These are phyloP conservation scores for Theonella swinhoei DNA, from an alignment of 37 sponge, comb jelly and placozoan genomes.

Conservation along the genomic window DNA sequence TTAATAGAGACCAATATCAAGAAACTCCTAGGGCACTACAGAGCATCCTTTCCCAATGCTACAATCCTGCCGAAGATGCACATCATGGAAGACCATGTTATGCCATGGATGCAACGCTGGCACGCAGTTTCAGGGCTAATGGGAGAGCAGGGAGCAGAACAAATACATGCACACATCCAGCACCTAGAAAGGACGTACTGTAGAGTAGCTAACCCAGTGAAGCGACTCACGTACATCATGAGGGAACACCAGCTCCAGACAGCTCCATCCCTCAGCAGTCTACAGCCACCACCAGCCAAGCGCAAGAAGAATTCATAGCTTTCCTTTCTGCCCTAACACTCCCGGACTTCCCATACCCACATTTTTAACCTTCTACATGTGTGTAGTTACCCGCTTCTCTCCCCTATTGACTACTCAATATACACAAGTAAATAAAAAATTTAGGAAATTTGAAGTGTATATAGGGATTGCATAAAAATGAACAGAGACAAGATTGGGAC, in stretches of 20 bases:
- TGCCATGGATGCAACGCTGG: conserved; percentile 19
- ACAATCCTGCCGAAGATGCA: conserved; percentile 48
- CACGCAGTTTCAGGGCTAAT: conserved; percentile 22
- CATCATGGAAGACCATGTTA: conserved; percentile 45
- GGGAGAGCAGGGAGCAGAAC: conserved; percentile 62
- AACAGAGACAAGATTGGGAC: no score
- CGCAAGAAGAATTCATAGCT: no score
- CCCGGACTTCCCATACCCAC: no score
- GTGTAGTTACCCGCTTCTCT: no score
- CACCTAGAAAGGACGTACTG: conserved; percentile 2
- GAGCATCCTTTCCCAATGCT: conserved; percentile 9
- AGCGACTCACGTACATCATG: conserved; percentile 22
- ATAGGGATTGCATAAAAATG: no score
- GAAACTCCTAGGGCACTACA: conserved; percentile 20
- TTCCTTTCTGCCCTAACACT: no score
- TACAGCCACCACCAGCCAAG: conserved; percentile 2
- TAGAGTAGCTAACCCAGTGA: not conserved
- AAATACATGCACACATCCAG: conserved; percentile 39
- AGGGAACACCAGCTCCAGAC: conserved; percentile 17
- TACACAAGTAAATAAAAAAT: no score
- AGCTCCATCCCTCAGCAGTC: not conserved
- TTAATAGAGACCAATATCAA: conserved; percentile 15
- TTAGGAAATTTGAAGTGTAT: no score
- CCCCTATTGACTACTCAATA: no score
- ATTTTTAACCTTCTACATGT: no score